Evolutionary conservation across 2,797 vertebrate species (phyloP).

Genomic region (Vultur gryphus): DNA sequence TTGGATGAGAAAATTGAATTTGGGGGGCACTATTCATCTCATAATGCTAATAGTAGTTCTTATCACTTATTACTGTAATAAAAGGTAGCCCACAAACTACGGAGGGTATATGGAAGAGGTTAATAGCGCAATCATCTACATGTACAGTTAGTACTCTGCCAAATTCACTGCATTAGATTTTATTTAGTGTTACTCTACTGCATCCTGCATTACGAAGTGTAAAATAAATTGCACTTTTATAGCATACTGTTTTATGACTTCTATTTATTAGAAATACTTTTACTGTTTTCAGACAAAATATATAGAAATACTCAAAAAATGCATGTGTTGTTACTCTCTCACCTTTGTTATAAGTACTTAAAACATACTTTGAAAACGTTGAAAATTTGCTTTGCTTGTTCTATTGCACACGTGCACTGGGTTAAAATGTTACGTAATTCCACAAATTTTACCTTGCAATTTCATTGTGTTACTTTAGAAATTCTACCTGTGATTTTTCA

Average conservation of each 20-base stretch:
- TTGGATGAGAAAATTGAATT: background rate
- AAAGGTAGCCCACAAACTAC: slow-evolving; percentile 41
- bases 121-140: slow-evolving; percentile 24
- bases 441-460: background rate
- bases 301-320: background rate
- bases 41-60: background rate
- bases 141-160: background rate
- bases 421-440: background rate
- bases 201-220: background rate
- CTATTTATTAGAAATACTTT: slow-evolving; percentile 30
- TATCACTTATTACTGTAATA: slow-evolving; percentile 27
- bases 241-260: background rate
- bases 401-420: rapidly evolving
- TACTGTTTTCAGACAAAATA: background rate
- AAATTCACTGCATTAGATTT: slow-evolving; percentile 40
- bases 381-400: background rate
- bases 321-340: background rate
- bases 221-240: slow-evolving; percentile 48
- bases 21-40: background rate
- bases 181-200: slow-evolving; percentile 52
- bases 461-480: background rate
- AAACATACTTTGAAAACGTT: background rate
- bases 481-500: background rate
- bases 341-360: background rate
- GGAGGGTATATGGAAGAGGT: background rate